Evolutionary conservation across 2,888 invertebrate species (phyloP), one percentile per base, ranked within the genome.

Genomic region (Dyspetes luteomarginatus): DNA sequence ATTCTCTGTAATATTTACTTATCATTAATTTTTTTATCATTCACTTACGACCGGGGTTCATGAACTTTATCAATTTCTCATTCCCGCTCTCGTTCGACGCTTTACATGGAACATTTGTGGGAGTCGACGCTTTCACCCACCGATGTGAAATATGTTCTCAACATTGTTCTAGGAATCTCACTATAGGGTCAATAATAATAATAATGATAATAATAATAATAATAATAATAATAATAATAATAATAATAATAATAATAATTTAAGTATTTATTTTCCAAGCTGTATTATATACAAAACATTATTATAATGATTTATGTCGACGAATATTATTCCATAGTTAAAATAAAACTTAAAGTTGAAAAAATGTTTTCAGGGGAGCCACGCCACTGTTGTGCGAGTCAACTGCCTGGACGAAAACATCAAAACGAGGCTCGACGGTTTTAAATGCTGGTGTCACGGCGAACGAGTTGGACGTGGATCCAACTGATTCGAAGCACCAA

Each of bases 341-440:
- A n/a, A n/a, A n/a, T n/a, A n/a, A n/a, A n/a, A n/a, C n/a, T n/a
- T n/a, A n/a, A n/a, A n/a, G n/a, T n/a, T n/a, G n/a, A 36, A 36
- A 2, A 36, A 36, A 48, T 17, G 17, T 48, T 48, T 17, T 15
- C 17, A 89, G 89, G 81, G 81, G 84, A 36, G 86, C 88, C 52
- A 88, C 88, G 55, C 89, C 89, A 36, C 76, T 89, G 71, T 80
- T 89, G 45, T 89, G 89, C 86, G 89, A 89, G 83, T 85, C 88
- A 45, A 88, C 86, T 76, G 86, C 89, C 68, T 87, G 87, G 89
- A 72, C 82, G 71, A 86, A 85, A 64, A 83, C 84, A 68, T 86
- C 86, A 83, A 82, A 79, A 52, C 78, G 80, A 60, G 60, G 67
- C 65, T 77, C 81, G 62, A 72, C 56, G 72, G 58, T 67, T 68